These are phyloP conservation scores for Pogonomyrmex barbatus DNA, from an alignment of 1,140 invertebrate species.

Conservation along the genomic window DNA sequence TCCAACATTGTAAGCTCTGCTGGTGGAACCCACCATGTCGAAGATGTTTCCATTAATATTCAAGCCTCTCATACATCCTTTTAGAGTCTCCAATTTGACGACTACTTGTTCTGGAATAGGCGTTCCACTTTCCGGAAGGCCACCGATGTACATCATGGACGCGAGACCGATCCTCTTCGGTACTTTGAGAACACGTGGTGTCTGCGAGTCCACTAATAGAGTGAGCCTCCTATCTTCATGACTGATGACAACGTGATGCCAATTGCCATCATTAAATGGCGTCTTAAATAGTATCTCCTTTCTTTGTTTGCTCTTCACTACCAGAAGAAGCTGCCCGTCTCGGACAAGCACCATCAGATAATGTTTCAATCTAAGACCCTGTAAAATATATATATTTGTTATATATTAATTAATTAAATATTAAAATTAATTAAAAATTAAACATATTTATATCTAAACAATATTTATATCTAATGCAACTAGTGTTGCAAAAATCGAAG, in stretches of 20 bases:
- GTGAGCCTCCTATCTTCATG: constrained; percentile 89
- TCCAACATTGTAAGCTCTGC: constrained; percentile 90
- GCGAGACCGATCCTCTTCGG: constrained; percentile 90
- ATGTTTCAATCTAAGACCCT: constrained; percentile 90
- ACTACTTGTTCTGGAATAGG: constrained; percentile 87
- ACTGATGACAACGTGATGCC: constrained; percentile 91
- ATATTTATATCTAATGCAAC: neutral
- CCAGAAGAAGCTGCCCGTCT: constrained; percentile 90
- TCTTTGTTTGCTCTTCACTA: constrained; percentile 89
- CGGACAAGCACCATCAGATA: constrained; percentile 91
- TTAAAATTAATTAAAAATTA: neutral
- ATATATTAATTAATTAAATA: neutral
- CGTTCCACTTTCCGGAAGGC: constrained; percentile 88
- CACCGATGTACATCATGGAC: constrained; percentile 92
- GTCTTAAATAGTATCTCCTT: constrained; percentile 88
- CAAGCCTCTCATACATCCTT: constrained; percentile 93
- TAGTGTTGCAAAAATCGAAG: neutral
- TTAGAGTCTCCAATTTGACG: constrained; percentile 91
- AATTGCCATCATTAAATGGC: constrained; percentile 92
- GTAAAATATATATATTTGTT: constrained; percentile 55
- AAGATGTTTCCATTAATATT: constrained; percentile 91
- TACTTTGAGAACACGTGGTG: constrained; percentile 88
- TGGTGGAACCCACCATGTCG: constrained; percentile 91
- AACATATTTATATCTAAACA: neutral
- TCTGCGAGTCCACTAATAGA: constrained; percentile 89